phyloP scores from a whole-genome alignment of 2,113 vertebrate genomes.

The Recurvirostra avosetta region DNA sequence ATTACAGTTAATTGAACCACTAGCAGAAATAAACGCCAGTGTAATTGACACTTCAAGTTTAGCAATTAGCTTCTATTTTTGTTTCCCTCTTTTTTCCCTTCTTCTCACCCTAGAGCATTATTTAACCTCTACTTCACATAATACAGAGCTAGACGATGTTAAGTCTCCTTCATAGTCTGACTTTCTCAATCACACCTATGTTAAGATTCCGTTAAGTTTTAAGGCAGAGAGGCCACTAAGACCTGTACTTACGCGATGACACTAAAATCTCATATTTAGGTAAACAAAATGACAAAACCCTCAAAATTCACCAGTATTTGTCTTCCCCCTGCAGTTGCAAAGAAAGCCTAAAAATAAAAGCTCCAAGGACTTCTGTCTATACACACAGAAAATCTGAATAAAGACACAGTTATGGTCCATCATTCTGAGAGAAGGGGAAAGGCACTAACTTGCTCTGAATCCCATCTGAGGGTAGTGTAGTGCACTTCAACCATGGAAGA shows the following conservation, averaged over 20 bases:
- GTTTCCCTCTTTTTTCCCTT: neutral
- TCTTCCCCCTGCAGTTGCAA: neutral
- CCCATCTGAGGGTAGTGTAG: neutral
- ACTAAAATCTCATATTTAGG: neutral
- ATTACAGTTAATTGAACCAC: conserved; percentile 54
- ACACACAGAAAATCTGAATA: neutral
- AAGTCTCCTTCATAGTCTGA: neutral
- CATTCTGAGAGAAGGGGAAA: neutral
- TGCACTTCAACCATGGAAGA: neutral
- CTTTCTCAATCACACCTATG: neutral
- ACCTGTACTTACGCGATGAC: neutral
- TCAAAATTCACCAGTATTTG: neutral
- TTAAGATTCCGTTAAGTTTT: neutral
- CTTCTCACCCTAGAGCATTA: neutral
- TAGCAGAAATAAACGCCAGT: conserved; percentile 46
- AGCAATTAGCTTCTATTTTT: conserved; percentile 50
- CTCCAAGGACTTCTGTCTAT: neutral
- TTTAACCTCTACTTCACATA: conserved; percentile 10
- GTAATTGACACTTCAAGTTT: conserved; percentile 29
- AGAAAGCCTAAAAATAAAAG: neutral
- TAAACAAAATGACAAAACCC: neutral
- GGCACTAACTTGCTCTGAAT: neutral
- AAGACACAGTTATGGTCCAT: neutral
- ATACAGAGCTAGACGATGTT: neutral
- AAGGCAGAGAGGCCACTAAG: neutral